A percentile compares a stretch with the other conserved stretches of the same genome.
Evolutionary conservation across 2,113 vertebrate genomes (phyloP).

Genomic region (Channa argus): DNA sequence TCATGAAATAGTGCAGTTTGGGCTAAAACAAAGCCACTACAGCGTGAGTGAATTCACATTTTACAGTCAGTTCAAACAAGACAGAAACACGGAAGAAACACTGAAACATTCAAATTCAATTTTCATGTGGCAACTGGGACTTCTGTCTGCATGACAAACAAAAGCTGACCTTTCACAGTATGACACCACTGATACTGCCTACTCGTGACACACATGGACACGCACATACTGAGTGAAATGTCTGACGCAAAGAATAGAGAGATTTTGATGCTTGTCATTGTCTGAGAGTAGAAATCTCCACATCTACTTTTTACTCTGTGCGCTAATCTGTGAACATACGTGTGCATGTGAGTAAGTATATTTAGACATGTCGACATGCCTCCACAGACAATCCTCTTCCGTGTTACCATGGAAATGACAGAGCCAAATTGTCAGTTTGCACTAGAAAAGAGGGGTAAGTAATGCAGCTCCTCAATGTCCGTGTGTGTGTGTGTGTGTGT

Average conservation of each 20-base stretch:
- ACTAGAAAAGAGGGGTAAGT: slow-evolving; percentile 68
- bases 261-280: slow-evolving; percentile 6
- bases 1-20: too few relatives aligned
- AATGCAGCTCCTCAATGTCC: slow-evolving; percentile 39
- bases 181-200: slow-evolving; percentile 23
- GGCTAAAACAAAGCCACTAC: not conserved
- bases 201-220: not conserved
- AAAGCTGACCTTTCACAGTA: slow-evolving; percentile 44
- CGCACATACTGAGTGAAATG: not conserved
- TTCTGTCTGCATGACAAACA: slow-evolving; percentile 37
- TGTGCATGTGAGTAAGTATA: slow-evolving; percentile 55
- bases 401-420: slow-evolving; percentile 79
- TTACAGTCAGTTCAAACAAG: not conserved
- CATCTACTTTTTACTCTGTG: slow-evolving; percentile 1
- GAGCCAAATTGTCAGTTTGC: slow-evolving; percentile 73
- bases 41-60: not conserved
- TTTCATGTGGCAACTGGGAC: slow-evolving; percentile 9
- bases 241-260: not conserved
- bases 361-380: slow-evolving; percentile 73
- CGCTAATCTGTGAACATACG: not conserved
- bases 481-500: slow-evolving; percentile 27
- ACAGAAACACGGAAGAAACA: not conserved
- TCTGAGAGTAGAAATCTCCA: not conserved
- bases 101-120: slow-evolving; percentile 20
- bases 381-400: slow-evolving; percentile 58